Conservation (phyloP, 23 tunicate species). For the Clavelina lepadiformis region DNA sequence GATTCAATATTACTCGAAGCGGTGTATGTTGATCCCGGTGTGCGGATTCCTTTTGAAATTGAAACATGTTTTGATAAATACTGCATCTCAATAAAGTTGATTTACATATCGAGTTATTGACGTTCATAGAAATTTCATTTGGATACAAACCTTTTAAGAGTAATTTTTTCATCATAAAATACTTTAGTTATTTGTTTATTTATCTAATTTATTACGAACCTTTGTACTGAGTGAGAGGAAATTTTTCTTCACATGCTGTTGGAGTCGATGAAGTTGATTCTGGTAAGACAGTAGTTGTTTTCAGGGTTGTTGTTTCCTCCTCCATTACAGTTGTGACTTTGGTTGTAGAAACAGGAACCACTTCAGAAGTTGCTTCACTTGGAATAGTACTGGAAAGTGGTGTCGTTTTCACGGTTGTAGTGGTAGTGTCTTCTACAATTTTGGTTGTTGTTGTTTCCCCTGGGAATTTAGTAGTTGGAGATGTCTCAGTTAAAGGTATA, state of each 20-base stretch:
- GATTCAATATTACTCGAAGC: slow-evolving; percentile 53
- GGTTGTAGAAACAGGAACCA: not conserved
- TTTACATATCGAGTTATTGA: too few species aligned
- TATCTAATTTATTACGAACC: slow-evolving; percentile 24
- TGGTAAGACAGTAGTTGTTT: slow-evolving; percentile 5
- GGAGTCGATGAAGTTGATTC: slow-evolving; percentile 2
- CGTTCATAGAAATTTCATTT: too few species aligned
- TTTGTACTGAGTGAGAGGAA: slow-evolving; percentile 53
- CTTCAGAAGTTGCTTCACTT: too few species aligned
- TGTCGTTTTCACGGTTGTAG: slow-evolving; percentile 41
- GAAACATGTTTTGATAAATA: too few species aligned
- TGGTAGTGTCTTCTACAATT: slow-evolving; percentile 41
- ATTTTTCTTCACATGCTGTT: slow-evolving; percentile 57
- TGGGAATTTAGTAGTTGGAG: not conserved
- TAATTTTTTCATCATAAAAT: too few species aligned
- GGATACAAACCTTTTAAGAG: too few species aligned
- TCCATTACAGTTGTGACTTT: slow-evolving; percentile 30
- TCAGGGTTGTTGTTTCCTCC: slow-evolving; percentile 21
- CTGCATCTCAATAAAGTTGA: too few species aligned
- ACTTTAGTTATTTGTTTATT: too few species aligned
- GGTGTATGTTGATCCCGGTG: slow-evolving; percentile 37
- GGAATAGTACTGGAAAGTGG: too few species aligned
- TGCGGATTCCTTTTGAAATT: slow-evolving; percentile 30
- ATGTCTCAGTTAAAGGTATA: slow-evolving; percentile 4
- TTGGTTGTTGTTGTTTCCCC: slow-evolving; percentile 3